phyloP scores from a whole-genome alignment of 2,113 vertebrate genomes.

The Bubo scandiacus region DNA sequence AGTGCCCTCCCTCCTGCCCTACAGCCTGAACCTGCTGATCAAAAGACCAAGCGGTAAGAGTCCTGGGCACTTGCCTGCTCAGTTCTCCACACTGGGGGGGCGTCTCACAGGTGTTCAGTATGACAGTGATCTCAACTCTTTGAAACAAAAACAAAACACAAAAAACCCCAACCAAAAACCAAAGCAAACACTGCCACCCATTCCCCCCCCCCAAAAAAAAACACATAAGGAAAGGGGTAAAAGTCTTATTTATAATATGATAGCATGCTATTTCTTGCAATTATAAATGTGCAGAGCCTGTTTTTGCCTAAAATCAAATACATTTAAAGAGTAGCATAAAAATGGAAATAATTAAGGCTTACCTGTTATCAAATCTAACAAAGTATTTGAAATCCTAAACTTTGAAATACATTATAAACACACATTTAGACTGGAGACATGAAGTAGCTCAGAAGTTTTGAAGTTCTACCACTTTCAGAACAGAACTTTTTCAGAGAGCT shows the following conservation, averaged over 20 bases:
- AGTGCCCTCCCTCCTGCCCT: not conserved
- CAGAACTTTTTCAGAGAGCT: not conserved
- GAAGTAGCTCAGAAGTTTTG: not conserved
- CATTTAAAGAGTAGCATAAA: not conserved
- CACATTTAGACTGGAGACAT: not conserved
- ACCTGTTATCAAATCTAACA: not conserved
- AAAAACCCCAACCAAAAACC: not conserved
- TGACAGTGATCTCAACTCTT: not conserved
- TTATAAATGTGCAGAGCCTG: not conserved
- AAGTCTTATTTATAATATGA: not conserved
- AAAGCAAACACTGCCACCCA: not conserved
- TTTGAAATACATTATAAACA: not conserved
- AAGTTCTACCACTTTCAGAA: not conserved
- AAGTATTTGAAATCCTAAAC: not conserved
- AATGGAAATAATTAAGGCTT: not conserved
- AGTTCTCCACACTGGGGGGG: not conserved
- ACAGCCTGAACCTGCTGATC: not conserved
- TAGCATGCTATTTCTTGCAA: not conserved
- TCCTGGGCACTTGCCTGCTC: not conserved
- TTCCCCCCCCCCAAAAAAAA: not conserved
- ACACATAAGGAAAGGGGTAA: not conserved
- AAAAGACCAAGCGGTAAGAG: not conserved
- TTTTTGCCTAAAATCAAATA: not conserved
- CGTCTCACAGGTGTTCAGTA: not conserved
- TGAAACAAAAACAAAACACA: not conserved